phyloP scores from a whole-genome alignment of 1,140 invertebrate species.

The Drosophila nikananu region DNA sequence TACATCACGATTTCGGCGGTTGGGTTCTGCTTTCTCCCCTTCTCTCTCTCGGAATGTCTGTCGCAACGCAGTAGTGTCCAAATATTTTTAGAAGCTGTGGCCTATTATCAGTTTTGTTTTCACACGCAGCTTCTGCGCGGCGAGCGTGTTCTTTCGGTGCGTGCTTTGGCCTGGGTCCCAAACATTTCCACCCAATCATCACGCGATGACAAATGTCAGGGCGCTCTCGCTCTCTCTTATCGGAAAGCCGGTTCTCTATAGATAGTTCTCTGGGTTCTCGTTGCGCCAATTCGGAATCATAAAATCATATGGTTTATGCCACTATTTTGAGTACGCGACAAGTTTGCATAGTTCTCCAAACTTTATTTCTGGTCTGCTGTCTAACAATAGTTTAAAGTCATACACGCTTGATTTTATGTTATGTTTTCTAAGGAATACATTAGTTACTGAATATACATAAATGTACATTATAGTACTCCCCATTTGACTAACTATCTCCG shows the following conservation, averaged over 20 bases:
- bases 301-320: slow-evolving; percentile 12
- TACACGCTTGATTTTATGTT: not conserved
- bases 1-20: slow-evolving; percentile 22
- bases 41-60: slow-evolving; percentile 36
- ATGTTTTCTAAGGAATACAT: not conserved
- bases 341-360: not conserved
- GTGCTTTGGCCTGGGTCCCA: slow-evolving; percentile 10
- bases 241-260: slow-evolving; percentile 28
- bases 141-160: slow-evolving; percentile 10
- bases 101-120: slow-evolving; percentile 76
- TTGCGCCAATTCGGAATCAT: slow-evolving; percentile 7
- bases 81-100: slow-evolving; percentile 72
- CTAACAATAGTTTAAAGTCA: not conserved
- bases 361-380: not conserved
- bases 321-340: not conserved
- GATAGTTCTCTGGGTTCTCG: not conserved
- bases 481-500: no score
- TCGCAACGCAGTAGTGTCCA: slow-evolving; percentile 37
- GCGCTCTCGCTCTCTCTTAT: slow-evolving; percentile 23
- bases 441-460: not conserved
- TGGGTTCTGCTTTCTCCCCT: slow-evolving; percentile 5
- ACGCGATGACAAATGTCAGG: slow-evolving; percentile 26
- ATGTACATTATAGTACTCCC: not conserved
- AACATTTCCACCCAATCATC: slow-evolving; percentile 21
- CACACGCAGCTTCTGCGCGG: slow-evolving; percentile 57